Evolutionary conservation across 1,140 invertebrate genomes (phyloP).

Genomic region (Drosophila chauvacae): DNA sequence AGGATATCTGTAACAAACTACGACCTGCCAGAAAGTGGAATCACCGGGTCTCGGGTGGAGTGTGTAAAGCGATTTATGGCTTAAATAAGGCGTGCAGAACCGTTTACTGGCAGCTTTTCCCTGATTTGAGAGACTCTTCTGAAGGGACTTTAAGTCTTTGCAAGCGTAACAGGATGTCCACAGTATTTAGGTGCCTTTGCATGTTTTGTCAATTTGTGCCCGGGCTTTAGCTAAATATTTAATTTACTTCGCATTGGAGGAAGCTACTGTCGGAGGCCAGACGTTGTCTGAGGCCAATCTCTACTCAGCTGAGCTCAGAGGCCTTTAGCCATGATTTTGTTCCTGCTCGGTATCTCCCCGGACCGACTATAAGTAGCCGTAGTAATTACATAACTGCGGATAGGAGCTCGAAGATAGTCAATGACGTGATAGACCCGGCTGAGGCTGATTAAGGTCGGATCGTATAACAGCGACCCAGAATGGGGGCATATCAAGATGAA

Average conservation of each 20-base stretch:
- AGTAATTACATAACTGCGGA: conserved; percentile 15
- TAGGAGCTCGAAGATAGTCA: conserved; percentile 26
- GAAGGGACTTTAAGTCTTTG: conserved; percentile 4
- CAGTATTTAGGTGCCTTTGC: conserved; percentile 14
- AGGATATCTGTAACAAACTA: conserved; percentile 26
- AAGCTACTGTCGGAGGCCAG: background rate
- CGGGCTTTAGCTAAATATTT: conserved; percentile 68
- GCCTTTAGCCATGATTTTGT: conserved; percentile 19
- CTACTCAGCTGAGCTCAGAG: conserved; percentile 7
- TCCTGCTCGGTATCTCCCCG: conserved; percentile 13
- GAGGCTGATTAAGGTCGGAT: conserved; percentile 17
- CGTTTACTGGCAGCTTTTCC: conserved; percentile 18
- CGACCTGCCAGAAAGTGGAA: conserved; percentile 9
- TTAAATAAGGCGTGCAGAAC: conserved; percentile 21
- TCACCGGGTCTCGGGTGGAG: conserved; percentile 6
- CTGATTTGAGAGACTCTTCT: conserved; percentile 2
- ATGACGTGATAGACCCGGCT: conserved; percentile 19
- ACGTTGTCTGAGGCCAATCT: background rate
- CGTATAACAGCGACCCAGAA: conserved; percentile 31
- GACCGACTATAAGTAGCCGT: conserved; percentile 12
- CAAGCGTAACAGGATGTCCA: conserved; percentile 12
- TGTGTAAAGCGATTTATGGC: conserved; percentile 31
- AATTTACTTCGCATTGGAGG: conserved; percentile 34
- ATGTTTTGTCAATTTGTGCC: conserved; percentile 40
- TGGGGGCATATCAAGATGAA: conserved; percentile 38